These are phyloP conservation scores for Euplexia lucipara DNA, from an alignment of 2,888 invertebrate genomes.

Conservation along the genomic window DNA sequence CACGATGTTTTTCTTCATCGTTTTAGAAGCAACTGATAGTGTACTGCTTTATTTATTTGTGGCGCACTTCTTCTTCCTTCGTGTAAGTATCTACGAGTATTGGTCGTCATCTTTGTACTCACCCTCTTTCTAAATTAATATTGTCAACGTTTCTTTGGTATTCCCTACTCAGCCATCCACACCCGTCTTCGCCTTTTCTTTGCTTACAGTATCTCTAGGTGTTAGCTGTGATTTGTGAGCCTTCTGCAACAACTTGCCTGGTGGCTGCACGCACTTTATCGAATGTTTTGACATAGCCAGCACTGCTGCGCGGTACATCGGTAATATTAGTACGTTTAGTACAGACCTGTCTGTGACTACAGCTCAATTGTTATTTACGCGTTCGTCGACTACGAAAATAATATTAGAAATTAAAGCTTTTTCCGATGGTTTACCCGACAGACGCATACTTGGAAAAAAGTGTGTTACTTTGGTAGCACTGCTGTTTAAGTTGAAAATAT, in stretches of 20 bases:
- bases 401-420: not conserved
- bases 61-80: no score
- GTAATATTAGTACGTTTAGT: slow-evolving; percentile 16
- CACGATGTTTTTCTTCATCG: no score
- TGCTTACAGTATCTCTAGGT: not conserved
- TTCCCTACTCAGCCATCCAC: no score
- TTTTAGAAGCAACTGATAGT: no score
- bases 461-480: not conserved
- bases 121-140: not conserved
- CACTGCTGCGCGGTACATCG: not conserved
- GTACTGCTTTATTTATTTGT: no score
- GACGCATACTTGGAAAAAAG: no score
- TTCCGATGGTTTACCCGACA: not conserved
- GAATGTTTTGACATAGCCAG: slow-evolving; percentile 2
- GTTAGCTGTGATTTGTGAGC: not conserved
- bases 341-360: not conserved
- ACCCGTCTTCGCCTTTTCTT: not conserved
- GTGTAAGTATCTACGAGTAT: no score
- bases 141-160: not conserved
- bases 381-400: not conserved
- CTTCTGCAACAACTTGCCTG: slow-evolving; percentile 13
- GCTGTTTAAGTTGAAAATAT: not conserved
- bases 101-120: no score
- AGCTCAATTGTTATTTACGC: slow-evolving; percentile 5
- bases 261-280: not conserved